phyloP scores from a whole-genome alignment of 1,140 invertebrate genomes.

The Diploscapter pachys region DNA sequence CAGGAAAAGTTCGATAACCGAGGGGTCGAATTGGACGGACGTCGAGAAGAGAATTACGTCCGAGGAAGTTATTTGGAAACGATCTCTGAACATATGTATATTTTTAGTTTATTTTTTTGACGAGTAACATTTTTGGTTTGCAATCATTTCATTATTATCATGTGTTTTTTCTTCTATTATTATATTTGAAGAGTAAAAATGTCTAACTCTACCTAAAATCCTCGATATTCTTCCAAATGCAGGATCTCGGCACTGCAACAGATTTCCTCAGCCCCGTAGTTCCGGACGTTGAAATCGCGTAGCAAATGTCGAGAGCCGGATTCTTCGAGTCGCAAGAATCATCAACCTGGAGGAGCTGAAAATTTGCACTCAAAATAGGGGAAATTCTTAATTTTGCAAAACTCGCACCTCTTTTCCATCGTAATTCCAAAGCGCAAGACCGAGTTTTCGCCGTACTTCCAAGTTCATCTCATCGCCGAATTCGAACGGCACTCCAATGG shows the following conservation, averaged over 20 bases:
- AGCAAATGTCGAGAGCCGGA: constrained; percentile 6
- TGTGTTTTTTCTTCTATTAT: constrained; percentile 2
- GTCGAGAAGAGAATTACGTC: constrained; percentile 27
- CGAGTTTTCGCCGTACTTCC: no score
- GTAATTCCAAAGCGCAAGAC: no score
- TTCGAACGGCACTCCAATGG: no score
- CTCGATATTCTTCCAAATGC: constrained; percentile 13
- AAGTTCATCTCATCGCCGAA: no score
- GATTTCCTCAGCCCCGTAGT: constrained; percentile 14
- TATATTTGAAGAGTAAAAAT: constrained; percentile 9
- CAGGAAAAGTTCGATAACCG: constrained; percentile 28
- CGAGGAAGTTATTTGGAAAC: constrained; percentile 8
- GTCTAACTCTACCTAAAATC: constrained; percentile 16
- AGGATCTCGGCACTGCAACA: constrained; percentile 15
- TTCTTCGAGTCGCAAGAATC: no score
- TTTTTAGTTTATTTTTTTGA: neutral
- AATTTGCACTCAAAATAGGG: no score
- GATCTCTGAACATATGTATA: neutral
- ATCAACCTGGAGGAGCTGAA: no score
- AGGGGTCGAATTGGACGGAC: constrained; percentile 27
- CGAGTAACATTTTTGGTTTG: neutral
- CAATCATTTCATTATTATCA: neutral
- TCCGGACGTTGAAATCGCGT: constrained; percentile 18
- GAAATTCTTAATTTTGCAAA: no score
- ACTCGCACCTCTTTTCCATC: no score